A percentile compares a stretch with the other conserved stretches of the same genome.
Conservation (phyloP, 2,797 vertebrate genomes). For the Buceros bicornis region DNA sequence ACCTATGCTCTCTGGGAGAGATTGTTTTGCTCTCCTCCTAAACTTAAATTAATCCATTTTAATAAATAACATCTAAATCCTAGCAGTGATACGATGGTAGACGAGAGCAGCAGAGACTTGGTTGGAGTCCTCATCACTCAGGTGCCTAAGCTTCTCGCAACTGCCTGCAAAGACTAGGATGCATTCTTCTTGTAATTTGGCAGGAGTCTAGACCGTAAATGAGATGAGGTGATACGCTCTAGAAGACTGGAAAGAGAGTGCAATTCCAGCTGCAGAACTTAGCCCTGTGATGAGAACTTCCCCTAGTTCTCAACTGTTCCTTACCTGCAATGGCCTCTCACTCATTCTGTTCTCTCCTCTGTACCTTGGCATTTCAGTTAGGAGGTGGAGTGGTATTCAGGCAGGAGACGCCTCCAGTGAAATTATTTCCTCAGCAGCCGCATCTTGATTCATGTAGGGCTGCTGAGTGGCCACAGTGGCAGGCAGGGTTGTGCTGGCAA, state of each 20-base stretch:
- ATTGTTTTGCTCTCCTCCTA: neutral
- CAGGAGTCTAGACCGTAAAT: neutral
- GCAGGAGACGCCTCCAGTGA: neutral
- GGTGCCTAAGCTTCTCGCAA: neutral
- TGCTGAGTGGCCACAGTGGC: neutral
- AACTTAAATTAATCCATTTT: neutral
- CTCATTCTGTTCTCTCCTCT: neutral
- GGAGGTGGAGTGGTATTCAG: neutral
- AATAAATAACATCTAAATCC: neutral
- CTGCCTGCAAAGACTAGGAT: neutral
- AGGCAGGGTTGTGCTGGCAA: neutral
- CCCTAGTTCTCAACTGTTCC: neutral
- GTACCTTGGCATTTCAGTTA: neutral
- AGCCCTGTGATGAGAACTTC: neutral
- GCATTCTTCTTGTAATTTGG: neutral
- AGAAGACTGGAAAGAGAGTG: neutral
- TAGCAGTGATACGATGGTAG: neutral
- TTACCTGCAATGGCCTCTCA: neutral
- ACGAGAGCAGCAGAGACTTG: neutral
- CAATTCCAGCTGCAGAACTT: neutral
- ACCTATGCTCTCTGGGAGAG: neutral
- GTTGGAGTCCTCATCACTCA: neutral
- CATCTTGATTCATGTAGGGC: rapidly evolving
- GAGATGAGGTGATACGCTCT: neutral
- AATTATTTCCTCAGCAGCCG: neutral